Evolutionary conservation across 1,140 invertebrate species (phyloP), one percentile per base, ranked within the genome.

Genomic region (Psix sp.): DNA sequence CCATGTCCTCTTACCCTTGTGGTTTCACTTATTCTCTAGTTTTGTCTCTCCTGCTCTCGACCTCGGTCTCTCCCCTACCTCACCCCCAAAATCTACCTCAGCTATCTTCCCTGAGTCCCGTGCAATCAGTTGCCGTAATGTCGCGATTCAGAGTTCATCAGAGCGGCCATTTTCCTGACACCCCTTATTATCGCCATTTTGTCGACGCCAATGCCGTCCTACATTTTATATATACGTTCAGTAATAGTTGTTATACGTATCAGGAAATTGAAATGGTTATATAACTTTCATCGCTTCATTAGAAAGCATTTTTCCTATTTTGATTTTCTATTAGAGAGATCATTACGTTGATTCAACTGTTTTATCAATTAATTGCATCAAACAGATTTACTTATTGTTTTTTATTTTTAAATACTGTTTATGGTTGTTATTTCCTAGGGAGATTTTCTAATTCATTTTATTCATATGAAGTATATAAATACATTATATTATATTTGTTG

Each of bases 61-160:
- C 16, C 31, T 35, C 24, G 1, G 9, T 21, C 16, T 33, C 54
- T 9, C 17, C 46, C 36, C 24, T 6, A 17, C 51, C 20, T 35
- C 31, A 14, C 4, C 39, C 38, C 51, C 38, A 11, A n/a, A 56
- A 51, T 46, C 71, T 21, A 16, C 52, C 20, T 52, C 45, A 59
- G 35, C 38, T 24, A 62, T 24, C 71, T 74, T 33, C 18, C 45
- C 17, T 48, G 72, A 74, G 76, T 77, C 76, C 74, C 77, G 49
- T 73, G 80, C 81, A 82, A 82, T 84, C 82, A 84, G 82, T 81
- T 80, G 72, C 73, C 78, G 78, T 84, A 84, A 84, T 82, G 77
- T 78, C 75, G 78, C 82, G 79, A 84, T 84, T 84, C 82, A 84
- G 79, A 72, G 68, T 84, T 84, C 82, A 84, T 84, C 82, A 84